Percentiles rank a stretch among this genome's conserved stretches.
Conservation (phyloP, 2,888 invertebrate species). For the Empis stercorea region DNA sequence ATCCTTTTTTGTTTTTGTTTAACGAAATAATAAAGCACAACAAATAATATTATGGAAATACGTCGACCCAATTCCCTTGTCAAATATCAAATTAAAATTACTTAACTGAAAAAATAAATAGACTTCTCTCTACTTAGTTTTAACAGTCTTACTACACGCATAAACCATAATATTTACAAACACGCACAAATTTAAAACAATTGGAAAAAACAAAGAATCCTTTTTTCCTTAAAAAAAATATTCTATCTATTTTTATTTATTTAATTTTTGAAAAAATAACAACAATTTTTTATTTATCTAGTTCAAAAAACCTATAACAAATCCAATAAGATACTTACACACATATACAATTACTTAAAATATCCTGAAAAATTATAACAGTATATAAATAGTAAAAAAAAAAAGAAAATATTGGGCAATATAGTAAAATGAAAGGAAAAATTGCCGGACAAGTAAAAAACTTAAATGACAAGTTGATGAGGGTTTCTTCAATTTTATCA, state of each 20-base stretch:
- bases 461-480: slow-evolving; percentile 1
- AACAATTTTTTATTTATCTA: not conserved
- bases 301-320: not conserved
- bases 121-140: too few relatives aligned
- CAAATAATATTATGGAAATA: too few relatives aligned
- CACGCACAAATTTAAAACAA: not conserved
- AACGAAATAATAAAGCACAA: too few relatives aligned
- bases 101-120: not conserved
- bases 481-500: not conserved
- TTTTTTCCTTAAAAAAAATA: not conserved
- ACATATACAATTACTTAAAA: not conserved
- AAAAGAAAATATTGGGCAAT: not conserved
- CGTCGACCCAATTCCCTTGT: not conserved
- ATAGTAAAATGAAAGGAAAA: too few relatives aligned
- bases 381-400: not conserved
- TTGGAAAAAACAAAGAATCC: slow-evolving; percentile 1
- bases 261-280: too few relatives aligned
- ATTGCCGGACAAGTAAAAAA: not conserved
- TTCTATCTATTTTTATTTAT: too few relatives aligned
- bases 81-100: not conserved
- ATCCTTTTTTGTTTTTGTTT: too few relatives aligned
- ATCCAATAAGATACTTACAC: not conserved
- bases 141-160: too few relatives aligned
- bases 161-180: too few relatives aligned
- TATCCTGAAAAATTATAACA: not conserved